Conservation (phyloP, 2,113 vertebrate species). For the Cottus gobio region DNA sequence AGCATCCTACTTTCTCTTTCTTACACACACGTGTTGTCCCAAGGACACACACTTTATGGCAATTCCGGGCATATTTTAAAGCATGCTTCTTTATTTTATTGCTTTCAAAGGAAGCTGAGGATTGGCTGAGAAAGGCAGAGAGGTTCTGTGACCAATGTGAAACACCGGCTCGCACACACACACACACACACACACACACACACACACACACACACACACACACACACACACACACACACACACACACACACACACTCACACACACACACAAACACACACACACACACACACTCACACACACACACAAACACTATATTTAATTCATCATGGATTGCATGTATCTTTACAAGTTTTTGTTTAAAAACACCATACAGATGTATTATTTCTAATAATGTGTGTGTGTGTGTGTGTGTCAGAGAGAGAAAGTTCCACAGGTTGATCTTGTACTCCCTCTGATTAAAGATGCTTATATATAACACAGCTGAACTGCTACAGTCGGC, state of each 20-base stretch:
- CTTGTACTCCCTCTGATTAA: constrained; percentile 29
- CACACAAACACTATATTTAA: not conserved
- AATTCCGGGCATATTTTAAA: constrained; percentile 76
- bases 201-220: constrained; percentile 19
- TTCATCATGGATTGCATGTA: not conserved
- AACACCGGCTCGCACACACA: constrained; percentile 42
- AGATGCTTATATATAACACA: constrained; percentile 33
- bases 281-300: constrained; percentile 10
- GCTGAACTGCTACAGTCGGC: constrained; percentile 7
- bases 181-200: constrained; percentile 9
- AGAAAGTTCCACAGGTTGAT: constrained; percentile 26
- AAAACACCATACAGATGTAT: not conserved
- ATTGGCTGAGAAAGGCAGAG: constrained; percentile 65
- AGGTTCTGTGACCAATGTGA: constrained; percentile 81
- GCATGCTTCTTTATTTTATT: constrained; percentile 74
- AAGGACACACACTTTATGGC: constrained; percentile 54
- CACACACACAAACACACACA: constrained; percentile 17
- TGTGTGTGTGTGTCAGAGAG: not conserved
- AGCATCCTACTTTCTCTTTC: constrained; percentile 3
- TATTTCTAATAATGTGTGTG: too few species aligned
- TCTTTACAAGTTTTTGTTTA: not conserved
- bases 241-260: not conserved
- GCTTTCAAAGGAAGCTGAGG: constrained; percentile 70
- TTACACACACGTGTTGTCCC: constrained; percentile 22
- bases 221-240: constrained; percentile 14